phyloP scores from a whole-genome alignment of 2,797 vertebrate genomes.

The Ibycter americanus region DNA sequence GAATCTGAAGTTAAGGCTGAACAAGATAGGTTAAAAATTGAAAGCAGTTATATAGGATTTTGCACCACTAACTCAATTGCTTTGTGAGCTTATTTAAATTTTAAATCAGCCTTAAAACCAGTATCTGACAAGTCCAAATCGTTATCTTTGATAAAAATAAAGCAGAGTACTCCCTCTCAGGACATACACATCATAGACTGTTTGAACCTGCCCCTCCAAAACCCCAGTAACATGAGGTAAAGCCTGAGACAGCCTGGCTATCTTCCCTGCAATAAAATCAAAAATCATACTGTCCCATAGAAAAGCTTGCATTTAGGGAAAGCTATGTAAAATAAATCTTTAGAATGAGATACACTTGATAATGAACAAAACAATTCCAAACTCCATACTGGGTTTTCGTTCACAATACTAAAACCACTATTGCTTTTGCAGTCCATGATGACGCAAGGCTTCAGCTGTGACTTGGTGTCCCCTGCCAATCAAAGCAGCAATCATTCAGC shows the following conservation, averaged over 20 bases:
- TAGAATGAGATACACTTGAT: neutral
- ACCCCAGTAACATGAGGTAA: neutral
- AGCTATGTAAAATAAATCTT: neutral
- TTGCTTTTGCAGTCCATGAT: neutral
- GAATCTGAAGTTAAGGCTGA: neutral
- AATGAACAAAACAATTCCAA: neutral
- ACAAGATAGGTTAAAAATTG: neutral
- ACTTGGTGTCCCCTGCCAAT: neutral
- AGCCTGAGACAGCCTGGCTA: neutral
- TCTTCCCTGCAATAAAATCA: neutral
- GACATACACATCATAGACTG: neutral
- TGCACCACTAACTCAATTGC: neutral
- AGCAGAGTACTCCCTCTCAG: neutral
- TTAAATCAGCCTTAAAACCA: neutral
- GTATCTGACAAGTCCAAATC: neutral
- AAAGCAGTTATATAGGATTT: neutral
- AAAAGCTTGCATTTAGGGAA: neutral
- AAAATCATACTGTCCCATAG: neutral
- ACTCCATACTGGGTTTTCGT: neutral
- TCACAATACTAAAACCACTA: neutral
- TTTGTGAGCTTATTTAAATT: conserved; percentile 1
- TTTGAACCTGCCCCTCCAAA: neutral
- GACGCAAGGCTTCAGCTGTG: neutral
- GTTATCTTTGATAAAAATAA: neutral
- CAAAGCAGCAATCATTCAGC: neutral